Percentiles rank a stretch among this genome's conserved stretches.
phyloP scores from a whole-genome alignment of 2,113 vertebrate species.

The Rhinichthys klamathensis region DNA sequence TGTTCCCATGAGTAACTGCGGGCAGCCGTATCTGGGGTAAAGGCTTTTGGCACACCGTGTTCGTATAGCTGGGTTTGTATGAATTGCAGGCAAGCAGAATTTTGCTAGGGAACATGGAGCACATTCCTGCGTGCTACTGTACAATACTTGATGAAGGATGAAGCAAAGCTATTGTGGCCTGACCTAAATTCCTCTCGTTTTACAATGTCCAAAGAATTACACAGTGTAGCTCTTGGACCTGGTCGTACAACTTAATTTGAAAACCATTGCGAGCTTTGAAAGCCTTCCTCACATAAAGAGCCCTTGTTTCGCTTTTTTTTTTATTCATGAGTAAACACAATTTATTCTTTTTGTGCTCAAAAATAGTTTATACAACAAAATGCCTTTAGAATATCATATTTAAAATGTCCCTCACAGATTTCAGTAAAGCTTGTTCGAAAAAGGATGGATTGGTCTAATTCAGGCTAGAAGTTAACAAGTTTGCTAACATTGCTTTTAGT shows the following conservation, averaged over 20 bases:
- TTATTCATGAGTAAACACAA: not conserved
- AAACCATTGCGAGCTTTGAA: not conserved
- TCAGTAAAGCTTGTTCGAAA: not conserved
- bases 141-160: conserved; percentile 47
- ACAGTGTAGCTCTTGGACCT: conserved; percentile 60
- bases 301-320: not conserved
- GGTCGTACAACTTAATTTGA: not conserved
- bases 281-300: not conserved
- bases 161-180: conserved; percentile 69
- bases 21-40: not conserved
- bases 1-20: not conserved
- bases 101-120: conserved; percentile 62
- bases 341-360: not conserved
- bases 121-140: conserved; percentile 51
- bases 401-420: not conserved
- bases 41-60: not conserved
- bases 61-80: not conserved
- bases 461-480: no score
- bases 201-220: conserved; percentile 66
- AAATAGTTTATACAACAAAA: not conserved
- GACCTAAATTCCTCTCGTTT: conserved; percentile 74
- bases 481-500: no score
- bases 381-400: not conserved
- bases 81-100: conserved; percentile 28
- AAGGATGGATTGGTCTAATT: not conserved